Percentiles rank a stretch among this genome's conserved stretches.
These are phyloP conservation scores for Ranitomeya variabilis DNA, from an alignment of 2,113 vertebrate species.

Conservation along the genomic window DNA sequence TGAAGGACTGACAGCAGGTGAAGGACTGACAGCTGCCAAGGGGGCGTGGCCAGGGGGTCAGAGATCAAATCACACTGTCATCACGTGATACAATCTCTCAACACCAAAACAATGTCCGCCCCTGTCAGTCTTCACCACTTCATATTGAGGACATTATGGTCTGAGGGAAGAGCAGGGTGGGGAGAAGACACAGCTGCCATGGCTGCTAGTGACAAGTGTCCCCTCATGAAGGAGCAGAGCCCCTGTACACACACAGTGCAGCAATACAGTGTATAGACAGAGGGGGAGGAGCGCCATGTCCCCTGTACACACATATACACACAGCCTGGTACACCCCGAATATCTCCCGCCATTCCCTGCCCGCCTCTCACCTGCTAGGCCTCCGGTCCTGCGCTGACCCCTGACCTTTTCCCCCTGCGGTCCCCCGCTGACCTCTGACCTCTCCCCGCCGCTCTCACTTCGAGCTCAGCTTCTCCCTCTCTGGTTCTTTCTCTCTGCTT, in stretches of 20 bases:
- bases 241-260: neutral
- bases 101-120: neutral
- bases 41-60: neutral
- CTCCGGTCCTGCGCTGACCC: slow-evolving; percentile 6
- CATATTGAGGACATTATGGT: no score
- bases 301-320: neutral
- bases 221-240: neutral
- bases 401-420: slow-evolving; percentile 37
- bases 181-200: neutral
- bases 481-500: slow-evolving; percentile 41
- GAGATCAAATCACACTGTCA: neutral
- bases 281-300: slow-evolving; percentile 48
- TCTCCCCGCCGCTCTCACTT: slow-evolving; percentile 41
- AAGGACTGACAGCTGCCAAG: neutral
- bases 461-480: slow-evolving; percentile 25
- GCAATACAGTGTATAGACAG: slow-evolving; percentile 21
- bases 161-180: no score
- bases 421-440: slow-evolving; percentile 39
- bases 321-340: neutral
- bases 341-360: neutral
- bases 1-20: no score
- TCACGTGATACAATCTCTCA: no score
- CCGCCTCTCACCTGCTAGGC: neutral
- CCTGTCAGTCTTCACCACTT: no score
- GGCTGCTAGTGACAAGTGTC: neutral